A percentile compares a stretch with the other conserved stretches of the same genome.
These are phyloP conservation scores for Anguilla japonica DNA, from an alignment of 2,113 vertebrate species.

Conservation along the genomic window DNA sequence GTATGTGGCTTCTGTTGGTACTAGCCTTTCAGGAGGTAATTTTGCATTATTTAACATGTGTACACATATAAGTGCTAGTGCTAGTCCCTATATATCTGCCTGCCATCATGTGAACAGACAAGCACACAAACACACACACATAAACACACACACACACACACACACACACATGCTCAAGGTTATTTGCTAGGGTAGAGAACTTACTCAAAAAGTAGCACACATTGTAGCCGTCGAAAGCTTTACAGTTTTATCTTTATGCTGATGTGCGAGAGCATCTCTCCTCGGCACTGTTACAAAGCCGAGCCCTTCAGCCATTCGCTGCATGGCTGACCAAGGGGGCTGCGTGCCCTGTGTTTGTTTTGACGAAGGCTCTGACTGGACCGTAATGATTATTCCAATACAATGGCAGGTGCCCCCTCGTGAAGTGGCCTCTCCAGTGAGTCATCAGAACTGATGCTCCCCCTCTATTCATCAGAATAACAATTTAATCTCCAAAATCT, in stretches of 20 bases:
- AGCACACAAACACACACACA: neutral
- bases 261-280: neutral
- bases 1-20: neutral
- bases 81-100: neutral
- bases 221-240: neutral
- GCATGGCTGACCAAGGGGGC: neutral
- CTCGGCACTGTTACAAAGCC: neutral
- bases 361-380: neutral
- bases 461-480: neutral
- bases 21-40: neutral
- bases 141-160: neutral
- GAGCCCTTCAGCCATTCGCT: neutral
- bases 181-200: neutral
- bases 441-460: neutral
- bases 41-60: neutral
- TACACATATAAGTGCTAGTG: neutral
- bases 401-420: neutral
- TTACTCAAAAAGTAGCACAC: neutral
- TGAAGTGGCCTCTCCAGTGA: neutral
- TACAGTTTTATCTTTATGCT: neutral
- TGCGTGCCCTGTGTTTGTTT: neutral
- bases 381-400: neutral
- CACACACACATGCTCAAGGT: constrained; percentile 9
- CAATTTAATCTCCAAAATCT: neutral
- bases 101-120: neutral